Conservation (phyloP, 1,140 invertebrate species). For the Leptonema lineaticorne region DNA sequence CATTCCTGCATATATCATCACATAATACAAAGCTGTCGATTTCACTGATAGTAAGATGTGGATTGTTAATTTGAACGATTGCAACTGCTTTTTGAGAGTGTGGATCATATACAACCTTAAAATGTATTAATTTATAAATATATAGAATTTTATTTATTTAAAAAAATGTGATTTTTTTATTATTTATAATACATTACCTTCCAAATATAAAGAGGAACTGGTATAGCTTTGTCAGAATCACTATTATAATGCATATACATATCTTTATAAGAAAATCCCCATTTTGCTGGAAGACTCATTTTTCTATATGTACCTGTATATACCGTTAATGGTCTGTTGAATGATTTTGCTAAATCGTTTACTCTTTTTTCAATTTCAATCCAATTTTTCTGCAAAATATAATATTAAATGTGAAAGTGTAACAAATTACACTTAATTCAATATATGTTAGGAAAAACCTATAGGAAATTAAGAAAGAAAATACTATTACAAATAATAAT, state of each 20-base stretch:
- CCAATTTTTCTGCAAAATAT: conserved; percentile 44
- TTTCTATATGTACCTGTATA: conserved; percentile 44
- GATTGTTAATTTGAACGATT: conserved; percentile 48
- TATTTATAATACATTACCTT: conserved; percentile 42
- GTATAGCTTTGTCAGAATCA: conserved; percentile 34
- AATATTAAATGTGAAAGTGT: no score
- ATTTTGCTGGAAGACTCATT: conserved; percentile 34
- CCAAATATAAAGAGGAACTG: conserved; percentile 47
- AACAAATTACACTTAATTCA: no score
- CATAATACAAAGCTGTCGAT: conserved; percentile 42
- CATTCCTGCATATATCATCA: conserved; percentile 45
- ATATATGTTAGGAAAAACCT: no score
- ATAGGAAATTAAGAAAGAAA: no score
- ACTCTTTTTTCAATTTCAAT: conserved; percentile 45
- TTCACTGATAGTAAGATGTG: conserved; percentile 42
- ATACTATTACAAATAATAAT: no score
- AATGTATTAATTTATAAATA: conserved; percentile 10
- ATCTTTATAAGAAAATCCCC: conserved; percentile 36
- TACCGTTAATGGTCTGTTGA: conserved; percentile 40
- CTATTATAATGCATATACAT: conserved; percentile 39
- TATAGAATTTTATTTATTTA: background rate
- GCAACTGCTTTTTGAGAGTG: conserved; percentile 43
- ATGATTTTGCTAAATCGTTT: conserved; percentile 40
- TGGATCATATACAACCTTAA: conserved; percentile 46
- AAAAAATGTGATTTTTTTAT: background rate